phyloP scores from a whole-genome alignment of 2,113 vertebrate species.

The Poeciliopsis occidentalis region DNA sequence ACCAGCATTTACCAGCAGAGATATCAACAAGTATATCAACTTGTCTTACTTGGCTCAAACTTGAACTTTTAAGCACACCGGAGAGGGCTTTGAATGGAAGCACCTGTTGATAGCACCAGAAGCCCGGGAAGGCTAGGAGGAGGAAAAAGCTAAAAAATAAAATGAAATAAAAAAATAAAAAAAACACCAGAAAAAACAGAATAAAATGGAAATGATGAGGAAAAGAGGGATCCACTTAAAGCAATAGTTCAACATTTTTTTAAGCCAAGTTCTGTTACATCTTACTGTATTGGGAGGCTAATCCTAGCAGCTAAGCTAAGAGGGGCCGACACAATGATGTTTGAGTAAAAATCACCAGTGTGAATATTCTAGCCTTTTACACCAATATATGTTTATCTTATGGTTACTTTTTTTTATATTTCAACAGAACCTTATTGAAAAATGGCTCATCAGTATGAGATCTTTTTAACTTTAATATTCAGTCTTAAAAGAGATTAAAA shows the following conservation, averaged over 20 bases:
- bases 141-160: conserved; percentile 32
- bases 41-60: conserved; percentile 62
- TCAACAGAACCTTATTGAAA: too few species aligned
- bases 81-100: conserved; percentile 43
- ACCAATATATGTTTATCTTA: too few species aligned
- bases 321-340: not conserved
- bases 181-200: not conserved
- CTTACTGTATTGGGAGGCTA: not conserved
- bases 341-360: not conserved
- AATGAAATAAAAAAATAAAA: not conserved
- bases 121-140: conserved; percentile 51
- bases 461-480: not conserved
- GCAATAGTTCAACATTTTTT: not conserved
- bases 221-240: conserved; percentile 46
- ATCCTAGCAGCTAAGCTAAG: not conserved
- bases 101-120: conserved; percentile 85
- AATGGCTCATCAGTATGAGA: not conserved
- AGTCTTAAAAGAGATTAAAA: not conserved
- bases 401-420: too few species aligned
- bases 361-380: too few species aligned
- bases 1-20: conserved; percentile 73
- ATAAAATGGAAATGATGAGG: conserved; percentile 38
- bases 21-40: conserved; percentile 52
- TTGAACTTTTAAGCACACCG: conserved; percentile 58
- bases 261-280: not conserved